Conservation (phyloP, 2,888 invertebrate species). For the Acronicta alni region DNA sequence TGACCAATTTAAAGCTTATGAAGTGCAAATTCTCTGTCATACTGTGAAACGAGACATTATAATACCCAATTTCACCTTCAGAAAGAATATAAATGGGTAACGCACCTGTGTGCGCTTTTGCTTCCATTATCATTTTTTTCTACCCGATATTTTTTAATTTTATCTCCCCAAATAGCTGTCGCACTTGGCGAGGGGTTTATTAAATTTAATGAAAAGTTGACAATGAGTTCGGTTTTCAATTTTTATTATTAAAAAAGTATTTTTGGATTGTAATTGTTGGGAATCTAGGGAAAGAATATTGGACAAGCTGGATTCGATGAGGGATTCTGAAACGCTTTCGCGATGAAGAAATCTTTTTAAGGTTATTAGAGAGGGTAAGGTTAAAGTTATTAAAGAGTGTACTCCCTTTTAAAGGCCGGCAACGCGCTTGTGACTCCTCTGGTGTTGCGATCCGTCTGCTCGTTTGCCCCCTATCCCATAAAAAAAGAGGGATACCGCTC, state of each 20-base stretch:
- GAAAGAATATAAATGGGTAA: slow-evolving; percentile 83
- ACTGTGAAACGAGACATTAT: slow-evolving; percentile 83
- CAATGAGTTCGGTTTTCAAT: slow-evolving; percentile 42
- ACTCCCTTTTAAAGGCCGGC: too few relatives aligned
- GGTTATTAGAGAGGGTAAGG: too few relatives aligned
- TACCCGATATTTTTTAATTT: slow-evolving; percentile 53
- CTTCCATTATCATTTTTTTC: slow-evolving; percentile 45
- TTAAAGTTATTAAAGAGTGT: too few relatives aligned
- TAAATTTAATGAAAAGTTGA: slow-evolving; percentile 57
- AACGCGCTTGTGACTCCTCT: too few relatives aligned
- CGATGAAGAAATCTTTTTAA: too few relatives aligned
- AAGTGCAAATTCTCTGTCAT: slow-evolving; percentile 88
- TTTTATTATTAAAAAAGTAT: slow-evolving; percentile 32
- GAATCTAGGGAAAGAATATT: slow-evolving; percentile 12
- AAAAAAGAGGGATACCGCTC: too few relatives aligned
- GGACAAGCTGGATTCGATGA: slow-evolving; percentile 17
- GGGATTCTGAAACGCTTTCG: neutral
- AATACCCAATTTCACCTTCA: slow-evolving; percentile 84
- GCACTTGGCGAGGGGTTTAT: slow-evolving; percentile 37
- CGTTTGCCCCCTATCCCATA: too few relatives aligned
- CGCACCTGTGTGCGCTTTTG: slow-evolving; percentile 68
- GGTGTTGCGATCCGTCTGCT: too few relatives aligned
- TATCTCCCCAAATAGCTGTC: slow-evolving; percentile 31
- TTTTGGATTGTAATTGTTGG: slow-evolving; percentile 12
- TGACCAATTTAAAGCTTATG: slow-evolving; percentile 87